A percentile compares a stretch with the other conserved stretches of the same genome.
phyloP scores from a whole-genome alignment of 2,888 invertebrate genomes.

The Argyresthia albistria region DNA sequence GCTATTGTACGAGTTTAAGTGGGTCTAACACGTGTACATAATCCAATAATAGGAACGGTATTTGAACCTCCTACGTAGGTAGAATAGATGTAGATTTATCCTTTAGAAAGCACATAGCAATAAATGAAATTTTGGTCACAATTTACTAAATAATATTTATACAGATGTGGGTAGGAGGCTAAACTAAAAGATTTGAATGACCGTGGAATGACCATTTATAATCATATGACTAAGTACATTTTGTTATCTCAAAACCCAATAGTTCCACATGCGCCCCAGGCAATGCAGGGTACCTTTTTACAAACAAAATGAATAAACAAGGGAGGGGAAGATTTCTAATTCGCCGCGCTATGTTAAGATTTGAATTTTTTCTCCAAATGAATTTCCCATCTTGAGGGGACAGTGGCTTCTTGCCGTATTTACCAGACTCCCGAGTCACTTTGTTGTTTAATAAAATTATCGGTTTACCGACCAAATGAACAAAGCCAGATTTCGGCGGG shows the following conservation, averaged over 20 bases:
- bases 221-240: too few relatives aligned
- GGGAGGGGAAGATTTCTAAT: constrained; percentile 31
- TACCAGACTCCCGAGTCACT: constrained; percentile 60
- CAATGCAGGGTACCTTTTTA: constrained; percentile 12
- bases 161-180: too few relatives aligned
- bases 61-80: too few relatives aligned
- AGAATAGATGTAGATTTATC: too few relatives aligned
- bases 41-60: too few relatives aligned
- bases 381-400: constrained; percentile 65
- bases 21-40: too few relatives aligned
- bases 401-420: constrained; percentile 70
- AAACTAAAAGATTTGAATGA: too few relatives aligned
- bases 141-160: too few relatives aligned
- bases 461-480: constrained; percentile 72
- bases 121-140: too few relatives aligned
- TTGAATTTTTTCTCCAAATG: constrained; percentile 62
- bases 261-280: not conserved
- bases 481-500: constrained; percentile 68
- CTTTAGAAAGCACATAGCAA: too few relatives aligned
- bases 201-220: too few relatives aligned
- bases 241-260: not conserved
- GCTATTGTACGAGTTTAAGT: not conserved
- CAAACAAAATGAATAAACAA: constrained; percentile 23
- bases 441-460: constrained; percentile 73
- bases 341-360: constrained; percentile 36